Percentiles rank a stretch among this genome's conserved stretches.
Conservation (phyloP, 2,888 invertebrate species). For the Sympetrum striolatum region DNA sequence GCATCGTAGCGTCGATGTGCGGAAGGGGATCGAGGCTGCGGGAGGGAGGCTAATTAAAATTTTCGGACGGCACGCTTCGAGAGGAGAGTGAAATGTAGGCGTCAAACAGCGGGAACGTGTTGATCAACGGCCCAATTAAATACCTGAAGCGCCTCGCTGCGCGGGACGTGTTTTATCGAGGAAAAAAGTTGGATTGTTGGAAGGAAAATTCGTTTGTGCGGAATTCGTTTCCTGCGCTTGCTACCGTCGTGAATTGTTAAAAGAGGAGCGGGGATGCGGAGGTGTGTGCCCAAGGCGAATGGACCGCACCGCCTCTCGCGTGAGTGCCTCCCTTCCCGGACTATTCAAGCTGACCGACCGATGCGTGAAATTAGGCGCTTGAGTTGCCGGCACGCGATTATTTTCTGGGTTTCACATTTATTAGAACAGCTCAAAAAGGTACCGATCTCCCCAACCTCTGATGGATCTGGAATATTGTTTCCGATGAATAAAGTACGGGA, state of each 20-base stretch:
- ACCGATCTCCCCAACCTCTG: no score
- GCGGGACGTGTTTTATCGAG: not conserved
- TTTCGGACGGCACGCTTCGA: not conserved
- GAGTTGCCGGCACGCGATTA: no score
- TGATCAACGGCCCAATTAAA: not conserved
- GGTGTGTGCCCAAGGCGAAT: no score
- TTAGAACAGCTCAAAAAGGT: no score
- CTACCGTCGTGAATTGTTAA: not conserved
- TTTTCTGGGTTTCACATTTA: no score
- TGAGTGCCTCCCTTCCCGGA: not conserved
- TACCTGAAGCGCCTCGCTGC: not conserved
- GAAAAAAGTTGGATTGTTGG: not conserved
- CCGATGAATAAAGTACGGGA: no score
- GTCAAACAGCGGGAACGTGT: not conserved
- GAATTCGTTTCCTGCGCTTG: not conserved
- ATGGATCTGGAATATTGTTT: no score
- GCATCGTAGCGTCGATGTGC: not conserved
- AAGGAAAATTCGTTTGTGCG: not conserved
- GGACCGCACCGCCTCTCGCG: no score
- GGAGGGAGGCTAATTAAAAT: constrained; percentile 7
- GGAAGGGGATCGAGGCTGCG: not conserved
- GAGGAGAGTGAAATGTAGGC: not conserved
- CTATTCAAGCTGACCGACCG: no score
- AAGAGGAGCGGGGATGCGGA: not conserved
- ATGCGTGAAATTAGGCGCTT: no score